Conservation (phyloP, 1,140 invertebrate genomes). For the Orchesella cincta region DNA sequence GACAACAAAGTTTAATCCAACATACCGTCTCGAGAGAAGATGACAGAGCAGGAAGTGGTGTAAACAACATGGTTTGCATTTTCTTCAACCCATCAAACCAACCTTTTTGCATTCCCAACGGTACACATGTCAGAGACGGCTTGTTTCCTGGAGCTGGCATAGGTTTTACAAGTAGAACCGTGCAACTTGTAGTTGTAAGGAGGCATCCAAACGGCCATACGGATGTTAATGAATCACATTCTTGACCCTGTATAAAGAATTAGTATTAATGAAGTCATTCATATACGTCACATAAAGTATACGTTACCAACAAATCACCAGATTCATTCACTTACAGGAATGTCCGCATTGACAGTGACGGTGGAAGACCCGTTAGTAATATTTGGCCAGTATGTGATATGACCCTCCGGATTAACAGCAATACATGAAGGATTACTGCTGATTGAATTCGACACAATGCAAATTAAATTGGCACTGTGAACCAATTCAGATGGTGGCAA, state of each 20-base stretch:
- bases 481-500: conserved; percentile 88
- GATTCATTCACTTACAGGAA: conserved; percentile 64
- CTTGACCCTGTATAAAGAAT: conserved; percentile 59
- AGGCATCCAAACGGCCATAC: conserved; percentile 74
- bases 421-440: conserved; percentile 76
- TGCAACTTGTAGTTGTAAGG: conserved; percentile 87
- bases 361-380: conserved; percentile 83
- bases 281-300: neutral
- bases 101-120: conserved; percentile 74
- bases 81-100: conserved; percentile 85
- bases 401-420: conserved; percentile 90
- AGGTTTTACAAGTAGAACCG: conserved; percentile 75
- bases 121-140: conserved; percentile 68
- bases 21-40: conserved; percentile 76
- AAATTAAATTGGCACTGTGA: conserved; percentile 85
- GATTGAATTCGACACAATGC: conserved; percentile 66
- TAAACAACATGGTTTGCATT: conserved; percentile 82
- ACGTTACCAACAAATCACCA: conserved; percentile 21
- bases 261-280: neutral
- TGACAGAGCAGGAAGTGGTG: conserved; percentile 67
- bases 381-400: conserved; percentile 85
- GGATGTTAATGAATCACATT: conserved; percentile 76
- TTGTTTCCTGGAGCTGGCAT: conserved; percentile 61
- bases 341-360: conserved; percentile 78
- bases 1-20: conserved; percentile 35